Evolutionary conservation across 2,888 invertebrate species (phyloP).

Genomic region (Microdon myrmicae): DNA sequence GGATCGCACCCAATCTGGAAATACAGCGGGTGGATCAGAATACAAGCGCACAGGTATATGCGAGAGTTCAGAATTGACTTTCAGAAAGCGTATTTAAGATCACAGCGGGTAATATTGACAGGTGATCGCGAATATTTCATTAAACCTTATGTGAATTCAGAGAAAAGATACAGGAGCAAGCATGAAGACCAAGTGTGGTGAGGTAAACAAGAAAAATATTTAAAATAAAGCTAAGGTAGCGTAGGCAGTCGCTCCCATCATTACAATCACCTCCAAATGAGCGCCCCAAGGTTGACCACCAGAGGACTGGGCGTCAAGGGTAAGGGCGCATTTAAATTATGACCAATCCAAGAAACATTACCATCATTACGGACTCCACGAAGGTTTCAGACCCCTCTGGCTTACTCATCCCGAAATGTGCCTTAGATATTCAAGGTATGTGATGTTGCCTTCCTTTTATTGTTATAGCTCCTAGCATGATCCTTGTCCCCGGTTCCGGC

Average conservation of each 20-base stretch:
- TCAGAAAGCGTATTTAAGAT: conserved; percentile 55
- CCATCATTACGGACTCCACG: conserved; percentile 55
- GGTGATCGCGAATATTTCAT: conserved; percentile 59
- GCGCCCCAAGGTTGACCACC: not conserved
- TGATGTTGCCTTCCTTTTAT: conserved; percentile 35
- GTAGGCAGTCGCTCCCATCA: too few species aligned
- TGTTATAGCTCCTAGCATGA: conserved; percentile 27
- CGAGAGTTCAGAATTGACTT: too few species aligned
- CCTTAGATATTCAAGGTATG: conserved; percentile 27
- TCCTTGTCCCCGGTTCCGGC: conserved; percentile 29
- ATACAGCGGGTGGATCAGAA: not conserved
- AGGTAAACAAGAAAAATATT: too few species aligned
- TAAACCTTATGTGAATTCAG: conserved; percentile 53
- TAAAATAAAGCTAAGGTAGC: too few species aligned
- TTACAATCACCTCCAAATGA: too few species aligned
- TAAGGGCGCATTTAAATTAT: conserved; percentile 56
- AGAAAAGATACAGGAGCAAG: conserved; percentile 1
- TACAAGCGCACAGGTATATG: conserved; percentile 1
- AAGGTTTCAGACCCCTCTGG: conserved; percentile 38
- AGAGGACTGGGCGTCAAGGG: conserved; percentile 8
- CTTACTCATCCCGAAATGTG: conserved; percentile 13
- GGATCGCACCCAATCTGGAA: conserved; percentile 29
- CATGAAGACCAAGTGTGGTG: too few species aligned
- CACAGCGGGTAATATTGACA: conserved; percentile 59
- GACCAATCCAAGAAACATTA: conserved; percentile 56